Base-by-base conservation (phyloP, 2,113 vertebrate species). In the Synodontis membranacea region DNA sequence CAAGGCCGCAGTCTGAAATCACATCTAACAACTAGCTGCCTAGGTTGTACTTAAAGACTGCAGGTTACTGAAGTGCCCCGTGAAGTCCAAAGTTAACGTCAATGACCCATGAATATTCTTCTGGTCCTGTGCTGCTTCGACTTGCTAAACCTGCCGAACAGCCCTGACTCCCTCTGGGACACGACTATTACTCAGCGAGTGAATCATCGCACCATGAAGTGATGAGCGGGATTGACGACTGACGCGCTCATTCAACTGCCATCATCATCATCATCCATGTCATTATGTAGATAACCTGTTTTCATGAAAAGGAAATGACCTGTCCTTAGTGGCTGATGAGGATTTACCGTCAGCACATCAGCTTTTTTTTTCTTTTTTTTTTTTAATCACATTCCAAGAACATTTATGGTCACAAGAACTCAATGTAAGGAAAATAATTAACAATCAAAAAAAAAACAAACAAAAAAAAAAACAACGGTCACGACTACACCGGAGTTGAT, bases 201-300 rank as follows among this genome's bases (percentile, higher is more conserved):
- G 82, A 72, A 44, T 88, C 83, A 88, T 10, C n/a, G 50, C 82
- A 66, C n/a, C 48, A 17, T 86, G 19, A 86, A 54, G 76, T 70
- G 62, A 86, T 70, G 37, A 79, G 76, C 14, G 44, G 34, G n/a
- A n/a, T n/a, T 42, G 62, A 56, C 50, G 72, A 58, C 58, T 46
- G 31, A 76, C 78, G 62, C 60, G 1, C 58, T 83, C 19, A 52
- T 58, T 84, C 88, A 90, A 86, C 90, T 82, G 48, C 64, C 64
- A 88, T 66, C 91, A 91, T 91, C 64, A 88, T 66, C 91, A 91
- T 91, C 87, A 88, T 31, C 58, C 42, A 25, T 60, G 15, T 84
- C 64, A 88, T 72, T 80, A 83, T 60, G 34, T 7, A 72, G 19
- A 72, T 23, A 14, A 79, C 42, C 42, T 75, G 39, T 44, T 80